Evolutionary conservation across 2,113 vertebrate species (phyloP), one percentile per base, ranked within the genome.

Genomic region (Grus americana): DNA sequence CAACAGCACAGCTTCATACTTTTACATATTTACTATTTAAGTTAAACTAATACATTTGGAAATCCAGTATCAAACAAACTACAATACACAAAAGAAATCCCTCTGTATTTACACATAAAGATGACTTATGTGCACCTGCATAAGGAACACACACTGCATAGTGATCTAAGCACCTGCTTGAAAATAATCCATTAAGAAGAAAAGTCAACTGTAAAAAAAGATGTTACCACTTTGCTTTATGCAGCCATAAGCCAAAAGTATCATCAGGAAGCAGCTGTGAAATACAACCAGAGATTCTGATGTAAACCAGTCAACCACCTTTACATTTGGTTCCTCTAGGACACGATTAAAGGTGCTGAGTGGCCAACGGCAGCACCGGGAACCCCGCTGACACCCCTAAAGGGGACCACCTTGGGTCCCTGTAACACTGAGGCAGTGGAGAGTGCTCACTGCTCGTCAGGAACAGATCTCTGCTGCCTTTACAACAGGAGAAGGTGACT

Each of bases 171-270:
- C 47, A 50, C 32, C 20, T n/a, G 15, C 29, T 58, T 22, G n/a
- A 52, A 88, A 79, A 65, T 7, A 68, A 85, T 4, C 20, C 29
- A 36, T 13, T 46, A 30, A 71, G 30, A 47, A 34, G 65, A 61
- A 67, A 24, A 15, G 10, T 22, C 11, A 75, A 3, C 4, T 16
- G 4, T 15, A 44, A 76, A 55, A 65, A 50, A 12, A 16, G 9
- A 15, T 5, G 10, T 22, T 36, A n/a, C 4, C 10, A 3, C 17
- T 80, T 22, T 22, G 29, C 58, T 73, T 49, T 18, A 20, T 0
- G 0, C 15, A 68, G 54, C 8, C 1, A 0, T 34, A 70, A 67
- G 26, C 27, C 0, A 0, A 13, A 50, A 61, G 27, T 11, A 38
- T 21, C n/a, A 22, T 22, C 44, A 47, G 30, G 65, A 74, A 81